These are phyloP conservation scores for Notospermus geniculatus DNA, from an alignment of 1,140 invertebrate species.

Conservation along the genomic window DNA sequence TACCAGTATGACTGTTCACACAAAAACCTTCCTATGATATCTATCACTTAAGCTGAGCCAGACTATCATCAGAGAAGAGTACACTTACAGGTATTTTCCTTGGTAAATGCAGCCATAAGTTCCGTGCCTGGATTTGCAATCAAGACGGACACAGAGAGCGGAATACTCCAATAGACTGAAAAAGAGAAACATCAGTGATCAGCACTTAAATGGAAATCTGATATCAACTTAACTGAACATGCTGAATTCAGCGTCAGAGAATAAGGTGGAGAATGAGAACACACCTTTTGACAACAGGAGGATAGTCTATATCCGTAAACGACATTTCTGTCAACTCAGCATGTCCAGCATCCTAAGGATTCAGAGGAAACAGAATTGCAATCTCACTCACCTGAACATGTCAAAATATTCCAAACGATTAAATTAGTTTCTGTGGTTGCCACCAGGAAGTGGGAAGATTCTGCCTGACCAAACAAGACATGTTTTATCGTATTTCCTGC, in stretches of 20 bases:
- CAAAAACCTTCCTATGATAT: no score
- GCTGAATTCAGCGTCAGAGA: not conserved
- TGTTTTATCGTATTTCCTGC: conserved; percentile 14
- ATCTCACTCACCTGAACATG: conserved; percentile 56
- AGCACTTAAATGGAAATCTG: not conserved
- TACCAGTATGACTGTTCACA: no score
- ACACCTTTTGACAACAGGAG: not conserved
- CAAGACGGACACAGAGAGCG: conserved; percentile 59
- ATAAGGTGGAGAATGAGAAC: not conserved
- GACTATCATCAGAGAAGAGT: no score
- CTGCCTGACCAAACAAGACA: conserved; percentile 66
- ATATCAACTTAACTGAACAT: not conserved
- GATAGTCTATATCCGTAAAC: not conserved
- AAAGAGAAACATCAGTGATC: conserved; percentile 8
- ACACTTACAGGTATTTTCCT: conserved; percentile 63
- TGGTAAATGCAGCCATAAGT: conserved; percentile 67
- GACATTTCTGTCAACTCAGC: not conserved
- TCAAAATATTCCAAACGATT: conserved; percentile 71
- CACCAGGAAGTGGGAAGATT: conserved; percentile 67
- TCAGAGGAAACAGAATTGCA: not conserved
- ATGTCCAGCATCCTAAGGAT: not conserved
- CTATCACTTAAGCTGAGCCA: conserved; percentile 6
- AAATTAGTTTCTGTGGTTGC: conserved; percentile 61
- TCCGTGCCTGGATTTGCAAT: conserved; percentile 64
- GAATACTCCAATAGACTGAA: conserved; percentile 54